A percentile compares a stretch with the other conserved stretches of the same genome.
Conservation (phyloP, 1,140 invertebrate genomes). For the Pachypeltis micranthus region DNA sequence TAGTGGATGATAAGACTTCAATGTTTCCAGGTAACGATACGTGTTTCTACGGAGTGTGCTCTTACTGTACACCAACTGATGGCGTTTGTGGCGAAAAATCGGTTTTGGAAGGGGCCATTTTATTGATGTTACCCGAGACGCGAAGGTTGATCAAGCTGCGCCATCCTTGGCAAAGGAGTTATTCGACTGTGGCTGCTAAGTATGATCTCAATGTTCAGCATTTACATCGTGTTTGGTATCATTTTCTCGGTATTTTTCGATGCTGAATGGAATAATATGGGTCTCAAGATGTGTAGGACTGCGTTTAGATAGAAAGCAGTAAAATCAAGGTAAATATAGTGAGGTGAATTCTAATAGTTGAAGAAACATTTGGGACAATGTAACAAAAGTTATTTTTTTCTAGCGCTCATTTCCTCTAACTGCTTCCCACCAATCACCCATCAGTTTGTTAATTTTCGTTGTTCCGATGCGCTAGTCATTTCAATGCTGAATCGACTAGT, state of each 20-base stretch:
- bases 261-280: no score
- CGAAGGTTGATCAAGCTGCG: conserved; percentile 50
- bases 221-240: neutral
- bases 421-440: neutral
- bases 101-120: conserved; percentile 68
- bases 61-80: conserved; percentile 70
- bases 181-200: conserved; percentile 55
- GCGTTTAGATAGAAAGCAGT: no score
- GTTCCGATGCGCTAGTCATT: no score
- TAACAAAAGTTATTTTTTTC: no score
- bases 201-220: conserved; percentile 29
- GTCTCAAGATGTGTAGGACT: no score
- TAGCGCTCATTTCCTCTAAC: neutral
- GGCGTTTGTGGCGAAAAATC: conserved; percentile 63
- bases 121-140: conserved; percentile 64
- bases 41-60: conserved; percentile 83
- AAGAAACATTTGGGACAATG: no score
- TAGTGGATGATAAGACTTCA: no score
- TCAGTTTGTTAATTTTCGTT: neutral
- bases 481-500: no score
- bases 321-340: no score
- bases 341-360: no score
- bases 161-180: conserved; percentile 83
- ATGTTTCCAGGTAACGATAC: conserved; percentile 35
- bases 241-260: no score